These are phyloP conservation scores for Dorcus parallelipipedus DNA, from an alignment of 2,888 invertebrate species.

Conservation along the genomic window DNA sequence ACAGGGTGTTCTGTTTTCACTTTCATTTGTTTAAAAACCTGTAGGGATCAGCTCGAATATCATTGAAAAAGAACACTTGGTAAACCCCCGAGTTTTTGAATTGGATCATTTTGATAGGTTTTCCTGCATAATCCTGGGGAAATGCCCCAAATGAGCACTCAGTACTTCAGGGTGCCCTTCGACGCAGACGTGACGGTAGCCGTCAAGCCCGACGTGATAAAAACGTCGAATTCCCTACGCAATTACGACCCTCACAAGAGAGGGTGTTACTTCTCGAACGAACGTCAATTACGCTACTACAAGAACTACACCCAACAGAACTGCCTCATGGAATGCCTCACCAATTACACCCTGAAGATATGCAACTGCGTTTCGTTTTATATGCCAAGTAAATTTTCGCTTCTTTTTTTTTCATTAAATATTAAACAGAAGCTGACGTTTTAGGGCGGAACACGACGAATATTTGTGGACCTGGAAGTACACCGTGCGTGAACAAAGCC, in stretches of 20 bases:
- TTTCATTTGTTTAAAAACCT: no score
- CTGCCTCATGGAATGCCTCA: no score
- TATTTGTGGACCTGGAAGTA: slow-evolving; percentile 59
- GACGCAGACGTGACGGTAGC: slow-evolving; percentile 69
- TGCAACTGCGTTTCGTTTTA: no score
- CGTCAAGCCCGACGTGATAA: slow-evolving; percentile 73
- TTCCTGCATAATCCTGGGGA: slow-evolving; percentile 66
- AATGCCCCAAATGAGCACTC: slow-evolving; percentile 62
- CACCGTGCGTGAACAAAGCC: slow-evolving; percentile 54
- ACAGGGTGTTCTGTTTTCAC: no score
- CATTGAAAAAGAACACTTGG: no score
- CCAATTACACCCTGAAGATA: no score
- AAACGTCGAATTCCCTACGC: slow-evolving; percentile 63
- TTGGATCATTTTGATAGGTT: no score
- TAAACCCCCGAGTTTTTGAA: no score
- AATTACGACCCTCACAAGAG: slow-evolving; percentile 63
- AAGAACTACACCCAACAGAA: slow-evolving; percentile 44
- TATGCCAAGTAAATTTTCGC: no score
- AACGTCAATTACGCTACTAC: slow-evolving; percentile 62
- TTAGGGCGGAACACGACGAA: slow-evolving; percentile 14
- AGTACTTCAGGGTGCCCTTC: slow-evolving; percentile 68
- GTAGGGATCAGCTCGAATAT: no score
- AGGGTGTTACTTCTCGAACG: slow-evolving; percentile 66
- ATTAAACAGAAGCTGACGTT: no score
- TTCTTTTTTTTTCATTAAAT: no score